Conservation (phyloP, 1,140 invertebrate genomes). For the Scaptomyza pallida region DNA sequence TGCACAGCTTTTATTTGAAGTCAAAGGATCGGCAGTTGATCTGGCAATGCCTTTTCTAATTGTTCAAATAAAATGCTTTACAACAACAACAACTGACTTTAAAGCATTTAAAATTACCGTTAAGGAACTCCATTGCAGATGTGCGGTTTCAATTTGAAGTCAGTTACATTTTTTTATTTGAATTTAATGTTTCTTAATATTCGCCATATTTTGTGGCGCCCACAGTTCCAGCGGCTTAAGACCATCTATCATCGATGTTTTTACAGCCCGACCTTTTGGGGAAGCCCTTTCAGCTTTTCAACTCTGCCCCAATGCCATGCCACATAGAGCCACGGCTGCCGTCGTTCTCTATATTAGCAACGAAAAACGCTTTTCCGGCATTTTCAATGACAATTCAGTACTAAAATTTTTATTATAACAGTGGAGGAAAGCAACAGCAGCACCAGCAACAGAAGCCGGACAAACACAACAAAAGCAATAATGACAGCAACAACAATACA, state of each 20-base stretch:
- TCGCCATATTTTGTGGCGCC: neutral
- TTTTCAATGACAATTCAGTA: conserved; percentile 41
- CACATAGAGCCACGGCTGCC: too few relatives aligned
- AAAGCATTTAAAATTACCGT: neutral
- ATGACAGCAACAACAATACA: conserved; percentile 10
- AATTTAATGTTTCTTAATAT: conserved; percentile 1
- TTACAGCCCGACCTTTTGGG: conserved; percentile 29
- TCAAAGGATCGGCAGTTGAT: neutral
- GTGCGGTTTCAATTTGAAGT: neutral
- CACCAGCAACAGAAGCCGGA: conserved; percentile 20
- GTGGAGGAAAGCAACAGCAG: neutral
- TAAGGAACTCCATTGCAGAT: neutral
- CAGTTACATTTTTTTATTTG: neutral
- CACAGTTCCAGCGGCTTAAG: neutral
- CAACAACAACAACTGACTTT: neutral
- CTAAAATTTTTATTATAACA: conserved; percentile 44
- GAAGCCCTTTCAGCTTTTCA: conserved; percentile 13
- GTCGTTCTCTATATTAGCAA: neutral
- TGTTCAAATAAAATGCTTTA: neutral
- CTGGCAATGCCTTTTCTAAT: neutral
- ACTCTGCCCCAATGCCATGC: too few relatives aligned
- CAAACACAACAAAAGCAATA: conserved; percentile 15
- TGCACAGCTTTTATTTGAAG: neutral
- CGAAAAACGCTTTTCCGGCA: conserved; percentile 25
- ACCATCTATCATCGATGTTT: neutral